phyloP scores from a whole-genome alignment of 1,140 invertebrate genomes.

The Drosophila aff. region DNA sequence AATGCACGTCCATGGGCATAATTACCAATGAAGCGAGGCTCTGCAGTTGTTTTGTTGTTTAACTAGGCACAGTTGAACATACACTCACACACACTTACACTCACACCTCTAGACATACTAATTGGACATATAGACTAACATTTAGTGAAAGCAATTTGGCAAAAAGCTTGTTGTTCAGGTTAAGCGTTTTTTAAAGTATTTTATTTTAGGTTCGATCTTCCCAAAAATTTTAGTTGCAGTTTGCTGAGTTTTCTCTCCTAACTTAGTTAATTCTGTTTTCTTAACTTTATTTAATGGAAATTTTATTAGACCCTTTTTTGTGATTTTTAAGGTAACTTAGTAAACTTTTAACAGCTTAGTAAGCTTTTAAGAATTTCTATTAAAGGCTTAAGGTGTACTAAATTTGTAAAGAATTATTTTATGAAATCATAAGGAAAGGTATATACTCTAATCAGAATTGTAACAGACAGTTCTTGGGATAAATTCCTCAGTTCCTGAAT shows the following conservation, averaged over 20 bases:
- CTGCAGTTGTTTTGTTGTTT: conserved; percentile 21
- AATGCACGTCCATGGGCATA: conserved; percentile 20
- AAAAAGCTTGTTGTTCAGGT: conserved; percentile 39
- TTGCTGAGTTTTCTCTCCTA: not conserved
- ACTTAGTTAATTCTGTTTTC: not conserved
- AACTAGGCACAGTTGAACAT: conserved; percentile 11
- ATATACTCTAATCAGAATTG: not conserved
- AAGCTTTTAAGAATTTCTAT: not conserved
- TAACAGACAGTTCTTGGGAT: not conserved
- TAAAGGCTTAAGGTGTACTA: not conserved
- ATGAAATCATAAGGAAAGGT: not conserved
- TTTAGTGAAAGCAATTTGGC: conserved; percentile 54
- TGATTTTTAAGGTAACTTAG: not conserved
- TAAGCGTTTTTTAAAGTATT: conserved; percentile 24
- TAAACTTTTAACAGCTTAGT: not conserved
- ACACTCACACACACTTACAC: conserved; percentile 16
- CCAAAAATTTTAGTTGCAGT: not conserved
- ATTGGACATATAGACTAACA: conserved; percentile 53
- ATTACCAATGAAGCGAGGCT: conserved; percentile 23
- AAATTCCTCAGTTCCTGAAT: no score
- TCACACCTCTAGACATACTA: conserved; percentile 37
- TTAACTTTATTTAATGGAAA: not conserved
- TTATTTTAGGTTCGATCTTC: conserved; percentile 22
- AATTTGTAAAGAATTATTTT: not conserved
- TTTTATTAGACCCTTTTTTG: not conserved